Conservation (phyloP, 1,140 invertebrate species). For the Atta cephalotes region DNA sequence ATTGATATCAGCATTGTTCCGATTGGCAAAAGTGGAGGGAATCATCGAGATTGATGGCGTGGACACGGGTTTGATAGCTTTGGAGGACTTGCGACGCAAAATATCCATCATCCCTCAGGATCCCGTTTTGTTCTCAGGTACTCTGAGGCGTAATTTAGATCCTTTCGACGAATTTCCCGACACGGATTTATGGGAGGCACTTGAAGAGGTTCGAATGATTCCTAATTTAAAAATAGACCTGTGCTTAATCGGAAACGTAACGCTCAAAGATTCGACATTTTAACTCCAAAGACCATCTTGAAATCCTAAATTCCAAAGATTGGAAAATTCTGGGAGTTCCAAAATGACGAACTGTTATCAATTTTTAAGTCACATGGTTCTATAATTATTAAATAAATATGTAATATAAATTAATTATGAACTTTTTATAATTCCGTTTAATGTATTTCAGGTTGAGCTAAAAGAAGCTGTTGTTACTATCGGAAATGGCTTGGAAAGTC, state of each 20-base stretch:
- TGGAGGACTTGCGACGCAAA: slow-evolving; percentile 88
- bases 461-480: slow-evolving; percentile 81
- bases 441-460: slow-evolving; percentile 82
- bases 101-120: slow-evolving; percentile 91
- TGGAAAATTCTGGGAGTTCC: neutral
- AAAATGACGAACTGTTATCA: neutral
- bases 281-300: neutral
- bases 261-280: neutral
- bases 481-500: slow-evolving; percentile 85
- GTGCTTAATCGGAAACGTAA: neutral
- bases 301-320: neutral
- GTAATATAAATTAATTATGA: neutral
- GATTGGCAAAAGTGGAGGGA: slow-evolving; percentile 89
- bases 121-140: slow-evolving; percentile 89
- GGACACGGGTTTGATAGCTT: slow-evolving; percentile 87
- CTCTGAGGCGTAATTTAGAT: slow-evolving; percentile 88
- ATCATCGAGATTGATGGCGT: slow-evolving; percentile 89
- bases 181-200: slow-evolving; percentile 89
- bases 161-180: slow-evolving; percentile 88
- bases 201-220: slow-evolving; percentile 86
- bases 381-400: neutral
- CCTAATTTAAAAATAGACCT: neutral
- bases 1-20: slow-evolving; percentile 93
- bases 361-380: neutral
- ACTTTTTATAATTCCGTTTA: neutral